A percentile compares a stretch with the other conserved stretches of the same genome.
Conservation (phyloP, 2,113 vertebrate species). For the Triplophysa rosa region DNA sequence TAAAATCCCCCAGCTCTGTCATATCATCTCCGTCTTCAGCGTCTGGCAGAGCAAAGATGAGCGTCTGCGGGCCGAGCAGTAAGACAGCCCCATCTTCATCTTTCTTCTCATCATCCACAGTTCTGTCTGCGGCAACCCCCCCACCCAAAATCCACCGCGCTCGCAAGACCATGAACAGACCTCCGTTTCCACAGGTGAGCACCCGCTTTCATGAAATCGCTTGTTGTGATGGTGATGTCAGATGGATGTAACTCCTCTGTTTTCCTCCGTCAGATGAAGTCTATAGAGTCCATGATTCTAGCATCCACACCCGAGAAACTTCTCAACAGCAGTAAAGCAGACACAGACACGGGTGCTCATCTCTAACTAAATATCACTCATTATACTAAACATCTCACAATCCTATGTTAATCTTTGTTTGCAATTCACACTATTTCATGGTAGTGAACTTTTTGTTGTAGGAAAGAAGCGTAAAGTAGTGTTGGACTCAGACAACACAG, state of each 20-base stretch:
- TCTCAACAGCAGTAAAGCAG: not conserved
- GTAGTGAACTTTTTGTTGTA: conserved; percentile 21
- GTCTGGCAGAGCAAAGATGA: conserved; percentile 86
- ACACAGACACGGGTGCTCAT: conserved; percentile 35
- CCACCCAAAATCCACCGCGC: conserved; percentile 84
- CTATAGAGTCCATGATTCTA: not conserved
- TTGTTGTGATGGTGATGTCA: not conserved
- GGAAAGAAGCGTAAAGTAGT: conserved; percentile 71
- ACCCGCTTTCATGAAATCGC: not conserved
- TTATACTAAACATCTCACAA: not conserved
- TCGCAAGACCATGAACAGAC: conserved; percentile 87
- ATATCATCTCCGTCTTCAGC: conserved; percentile 61
- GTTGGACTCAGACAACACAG: conserved; percentile 48
- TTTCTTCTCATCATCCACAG: conserved; percentile 69
- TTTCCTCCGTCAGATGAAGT: conserved; percentile 25
- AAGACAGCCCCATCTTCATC: conserved; percentile 68
- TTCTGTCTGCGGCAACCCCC: conserved; percentile 62
- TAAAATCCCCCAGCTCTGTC: conserved; percentile 69
- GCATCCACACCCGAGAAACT: conserved; percentile 28
- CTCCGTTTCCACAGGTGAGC: conserved; percentile 77
- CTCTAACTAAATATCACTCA: not conserved
- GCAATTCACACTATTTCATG: conserved; percentile 5
- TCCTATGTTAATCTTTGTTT: not conserved
- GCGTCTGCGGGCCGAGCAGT: conserved; percentile 78
- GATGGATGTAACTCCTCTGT: not conserved